Conservation (phyloP, 2,113 vertebrate genomes). For the Microcebus ravelobensis region DNA sequence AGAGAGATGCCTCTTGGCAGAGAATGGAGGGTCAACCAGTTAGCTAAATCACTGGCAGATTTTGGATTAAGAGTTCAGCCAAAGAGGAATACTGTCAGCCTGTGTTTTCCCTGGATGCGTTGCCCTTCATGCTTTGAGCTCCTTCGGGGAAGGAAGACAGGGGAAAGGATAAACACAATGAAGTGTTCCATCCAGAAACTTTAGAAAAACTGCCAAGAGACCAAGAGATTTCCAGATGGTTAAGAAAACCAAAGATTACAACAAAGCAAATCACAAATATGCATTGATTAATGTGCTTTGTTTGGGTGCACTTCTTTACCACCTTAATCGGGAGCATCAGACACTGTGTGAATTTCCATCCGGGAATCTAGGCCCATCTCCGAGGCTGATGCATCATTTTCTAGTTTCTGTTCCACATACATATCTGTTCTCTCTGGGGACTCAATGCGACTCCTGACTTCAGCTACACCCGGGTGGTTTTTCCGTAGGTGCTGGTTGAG, state of each 20-base stretch:
- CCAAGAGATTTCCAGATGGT: conserved; percentile 79
- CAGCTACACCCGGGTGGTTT: conserved; percentile 93
- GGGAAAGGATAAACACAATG: conserved; percentile 73
- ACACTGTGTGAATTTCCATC: conserved; percentile 87
- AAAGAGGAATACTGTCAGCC: conserved; percentile 76
- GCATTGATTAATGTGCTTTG: conserved; percentile 86
- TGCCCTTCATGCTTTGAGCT: conserved; percentile 79
- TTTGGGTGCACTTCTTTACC: conserved; percentile 71
- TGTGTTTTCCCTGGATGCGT: conserved; percentile 76
- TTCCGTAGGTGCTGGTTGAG: conserved; percentile 99
- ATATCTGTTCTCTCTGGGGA: conserved; percentile 93
- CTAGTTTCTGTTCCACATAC: conserved; percentile 90
- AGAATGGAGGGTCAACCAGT: conserved; percentile 69
- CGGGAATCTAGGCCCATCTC: conserved; percentile 91
- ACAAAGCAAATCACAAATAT: conserved; percentile 82
- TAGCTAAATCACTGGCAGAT: conserved; percentile 71
- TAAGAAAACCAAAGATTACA: conserved; percentile 79
- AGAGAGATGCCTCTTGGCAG: conserved; percentile 69
- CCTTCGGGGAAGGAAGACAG: conserved; percentile 70
- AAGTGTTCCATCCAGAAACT: conserved; percentile 80
- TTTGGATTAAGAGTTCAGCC: conserved; percentile 72
- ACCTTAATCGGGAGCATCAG: conserved; percentile 86
- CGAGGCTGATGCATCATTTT: conserved; percentile 87
- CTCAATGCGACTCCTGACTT: conserved; percentile 90
- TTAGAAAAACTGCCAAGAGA: conserved; percentile 76